These are phyloP conservation scores for Zaprionus ghesquierei DNA, from an alignment of 1,140 invertebrate genomes.

Conservation along the genomic window DNA sequence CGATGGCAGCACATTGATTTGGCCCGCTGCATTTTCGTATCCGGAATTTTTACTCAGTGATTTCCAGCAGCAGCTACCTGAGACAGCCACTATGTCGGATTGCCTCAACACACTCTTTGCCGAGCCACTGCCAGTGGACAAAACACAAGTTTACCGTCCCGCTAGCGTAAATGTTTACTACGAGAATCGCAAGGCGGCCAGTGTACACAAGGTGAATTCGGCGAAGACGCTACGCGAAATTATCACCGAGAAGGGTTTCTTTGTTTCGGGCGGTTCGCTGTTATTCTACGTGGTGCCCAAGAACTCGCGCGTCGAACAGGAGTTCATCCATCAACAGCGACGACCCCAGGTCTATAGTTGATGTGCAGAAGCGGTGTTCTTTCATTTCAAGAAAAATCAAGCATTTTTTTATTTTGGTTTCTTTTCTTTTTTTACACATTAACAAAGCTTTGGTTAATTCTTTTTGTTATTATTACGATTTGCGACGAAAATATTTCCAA, in stretches of 20 bases:
- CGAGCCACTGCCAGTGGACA: conserved; percentile 90
- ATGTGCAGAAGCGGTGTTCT: neutral
- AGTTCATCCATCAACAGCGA: conserved; percentile 64
- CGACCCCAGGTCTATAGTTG: conserved; percentile 65
- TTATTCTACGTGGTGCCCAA: conserved; percentile 77
- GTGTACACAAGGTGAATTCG: conserved; percentile 86
- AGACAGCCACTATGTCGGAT: conserved; percentile 88
- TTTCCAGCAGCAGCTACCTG: conserved; percentile 89
- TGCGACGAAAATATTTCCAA: conserved; percentile 45
- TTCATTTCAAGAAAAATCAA: neutral
- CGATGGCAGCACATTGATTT: conserved; percentile 86
- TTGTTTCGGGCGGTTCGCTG: conserved; percentile 66
- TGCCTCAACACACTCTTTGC: conserved; percentile 90
- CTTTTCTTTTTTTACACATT: conserved; percentile 12
- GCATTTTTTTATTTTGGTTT: neutral
- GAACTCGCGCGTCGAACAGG: conserved; percentile 57
- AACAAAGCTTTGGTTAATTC: conserved; percentile 42
- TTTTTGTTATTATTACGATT: conserved; percentile 34
- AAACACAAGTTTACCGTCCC: conserved; percentile 86
- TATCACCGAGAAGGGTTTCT: conserved; percentile 84
- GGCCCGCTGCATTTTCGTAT: conserved; percentile 93
- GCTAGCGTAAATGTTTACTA: conserved; percentile 90
- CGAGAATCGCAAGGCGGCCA: conserved; percentile 87
- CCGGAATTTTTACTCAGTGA: conserved; percentile 90
- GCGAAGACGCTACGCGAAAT: conserved; percentile 86